Percentiles rank a stretch among this genome's conserved stretches.
These are phyloP conservation scores for Caenorhabditis sulstoni DNA, from an alignment of 2,888 invertebrate species.

Conservation along the genomic window DNA sequence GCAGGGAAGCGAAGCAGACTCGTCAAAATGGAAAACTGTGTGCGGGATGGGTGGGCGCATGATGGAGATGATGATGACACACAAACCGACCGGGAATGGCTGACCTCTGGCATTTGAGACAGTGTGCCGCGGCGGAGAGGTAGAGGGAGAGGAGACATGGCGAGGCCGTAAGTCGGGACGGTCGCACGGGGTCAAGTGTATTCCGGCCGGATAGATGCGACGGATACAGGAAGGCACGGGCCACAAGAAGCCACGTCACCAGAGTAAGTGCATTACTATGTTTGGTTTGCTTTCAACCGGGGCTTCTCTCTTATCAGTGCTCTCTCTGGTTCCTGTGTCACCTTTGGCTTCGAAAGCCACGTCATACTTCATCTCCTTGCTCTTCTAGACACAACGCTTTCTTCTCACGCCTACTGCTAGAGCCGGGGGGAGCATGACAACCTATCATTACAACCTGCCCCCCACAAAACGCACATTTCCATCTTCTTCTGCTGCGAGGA, in stretches of 20 bases:
- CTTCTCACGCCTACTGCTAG: too few relatives aligned
- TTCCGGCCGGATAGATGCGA: background rate
- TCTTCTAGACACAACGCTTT: too few relatives aligned
- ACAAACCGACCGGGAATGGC: conserved; percentile 17
- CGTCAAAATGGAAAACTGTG: conserved; percentile 5
- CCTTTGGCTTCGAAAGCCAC: too few relatives aligned
- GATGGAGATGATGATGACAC: conserved; percentile 13
- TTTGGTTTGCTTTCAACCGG: too few relatives aligned
- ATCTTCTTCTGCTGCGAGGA: conserved; percentile 5
- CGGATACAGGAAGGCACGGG: conserved; percentile 4
- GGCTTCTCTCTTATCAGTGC: too few relatives aligned
- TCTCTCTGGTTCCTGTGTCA: too few relatives aligned
- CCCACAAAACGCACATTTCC: conserved; percentile 18
- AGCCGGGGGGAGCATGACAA: background rate
- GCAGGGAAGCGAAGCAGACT: background rate
- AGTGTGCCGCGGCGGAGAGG: conserved; percentile 16
- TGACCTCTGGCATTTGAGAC: conserved; percentile 40
- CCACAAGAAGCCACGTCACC: conserved; percentile 1
- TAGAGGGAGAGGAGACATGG: background rate
- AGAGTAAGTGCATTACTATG: too few relatives aligned
- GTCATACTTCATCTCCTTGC: too few relatives aligned
- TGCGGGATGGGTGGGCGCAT: conserved; percentile 1
- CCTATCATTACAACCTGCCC: conserved; percentile 6
- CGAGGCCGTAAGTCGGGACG: conserved; percentile 24
- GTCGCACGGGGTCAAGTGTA: conserved; percentile 22